Evolutionary conservation across 2,113 vertebrate species (phyloP).

Genomic region (Argyrosomus japonicus): DNA sequence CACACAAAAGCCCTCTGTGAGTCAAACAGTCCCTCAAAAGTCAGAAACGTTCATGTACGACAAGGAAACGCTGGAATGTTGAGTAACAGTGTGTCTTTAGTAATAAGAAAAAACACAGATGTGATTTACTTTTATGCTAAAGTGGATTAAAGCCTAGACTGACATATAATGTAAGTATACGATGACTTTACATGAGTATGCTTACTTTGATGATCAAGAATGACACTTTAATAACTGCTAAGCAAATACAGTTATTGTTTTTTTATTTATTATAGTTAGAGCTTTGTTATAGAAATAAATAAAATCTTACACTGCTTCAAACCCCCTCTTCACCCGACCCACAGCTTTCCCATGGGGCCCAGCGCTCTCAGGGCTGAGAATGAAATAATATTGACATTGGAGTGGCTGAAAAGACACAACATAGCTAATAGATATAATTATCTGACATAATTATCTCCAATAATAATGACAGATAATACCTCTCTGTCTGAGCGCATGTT

Average conservation of each 20-base stretch:
- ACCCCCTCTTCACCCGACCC: neutral
- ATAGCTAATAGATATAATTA: slow-evolving; percentile 77
- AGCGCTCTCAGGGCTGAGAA: slow-evolving; percentile 36
- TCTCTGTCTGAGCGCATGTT: slow-evolving; percentile 64
- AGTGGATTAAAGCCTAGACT: neutral
- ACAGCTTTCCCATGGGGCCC: slow-evolving; percentile 56
- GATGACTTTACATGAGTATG: neutral
- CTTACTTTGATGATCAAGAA: neutral
- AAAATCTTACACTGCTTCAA: slow-evolving; percentile 9
- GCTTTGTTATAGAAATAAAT: slow-evolving; percentile 9
- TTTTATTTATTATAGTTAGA: slow-evolving; percentile 8
- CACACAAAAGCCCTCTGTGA: slow-evolving; percentile 76
- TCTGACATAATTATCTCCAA: slow-evolving; percentile 71
- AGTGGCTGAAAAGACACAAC: slow-evolving; percentile 58
- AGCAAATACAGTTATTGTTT: neutral
- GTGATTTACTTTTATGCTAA: slow-evolving; percentile 4
- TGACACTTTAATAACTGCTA: neutral
- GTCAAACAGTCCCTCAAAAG: slow-evolving; percentile 49
- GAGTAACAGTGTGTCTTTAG: slow-evolving; percentile 21
- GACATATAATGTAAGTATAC: neutral
- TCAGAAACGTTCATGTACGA: slow-evolving; percentile 40
- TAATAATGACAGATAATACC: slow-evolving; percentile 73
- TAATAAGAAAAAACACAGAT: slow-evolving; percentile 30
- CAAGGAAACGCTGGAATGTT: slow-evolving; percentile 34
- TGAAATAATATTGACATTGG: slow-evolving; percentile 79